These are phyloP conservation scores for Triops cancriformis DNA, from an alignment of 1,140 invertebrate species.

Conservation along the genomic window DNA sequence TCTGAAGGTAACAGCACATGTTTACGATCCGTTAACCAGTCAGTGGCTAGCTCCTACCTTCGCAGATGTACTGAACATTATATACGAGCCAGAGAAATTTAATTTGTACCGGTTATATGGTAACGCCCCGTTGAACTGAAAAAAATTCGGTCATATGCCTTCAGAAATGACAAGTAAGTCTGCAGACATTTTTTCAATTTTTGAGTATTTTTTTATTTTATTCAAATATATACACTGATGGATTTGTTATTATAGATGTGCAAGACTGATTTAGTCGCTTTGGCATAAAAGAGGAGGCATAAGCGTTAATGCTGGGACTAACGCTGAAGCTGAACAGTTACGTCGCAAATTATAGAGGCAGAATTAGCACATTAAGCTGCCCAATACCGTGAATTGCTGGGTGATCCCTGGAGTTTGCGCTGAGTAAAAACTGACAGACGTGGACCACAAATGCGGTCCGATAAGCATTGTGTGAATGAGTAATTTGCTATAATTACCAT, in stretches of 20 bases:
- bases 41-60: slow-evolving; percentile 91
- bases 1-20: no score
- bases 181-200: not conserved
- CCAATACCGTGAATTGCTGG: slow-evolving; percentile 83
- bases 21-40: slow-evolving; percentile 88
- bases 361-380: slow-evolving; percentile 84
- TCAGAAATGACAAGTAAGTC: not conserved
- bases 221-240: no score
- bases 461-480: not conserved
- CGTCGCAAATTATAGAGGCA: slow-evolving; percentile 73
- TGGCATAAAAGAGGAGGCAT: slow-evolving; percentile 59
- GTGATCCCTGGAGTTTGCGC: slow-evolving; percentile 89
- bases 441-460: not conserved
- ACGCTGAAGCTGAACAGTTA: slow-evolving; percentile 74
- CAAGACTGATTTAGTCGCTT: not conserved
- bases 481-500: not conserved
- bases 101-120: slow-evolving; percentile 84
- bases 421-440: slow-evolving; percentile 58
- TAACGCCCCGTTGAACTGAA: slow-evolving; percentile 83
- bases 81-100: slow-evolving; percentile 63
- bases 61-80: slow-evolving; percentile 66
- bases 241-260: slow-evolving; percentile 17
- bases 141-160: slow-evolving; percentile 29
- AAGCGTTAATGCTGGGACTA: slow-evolving; percentile 53
- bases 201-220: not conserved